phyloP scores from a whole-genome alignment of 2,797 vertebrate species.

The Chelidonichthys spinosus region DNA sequence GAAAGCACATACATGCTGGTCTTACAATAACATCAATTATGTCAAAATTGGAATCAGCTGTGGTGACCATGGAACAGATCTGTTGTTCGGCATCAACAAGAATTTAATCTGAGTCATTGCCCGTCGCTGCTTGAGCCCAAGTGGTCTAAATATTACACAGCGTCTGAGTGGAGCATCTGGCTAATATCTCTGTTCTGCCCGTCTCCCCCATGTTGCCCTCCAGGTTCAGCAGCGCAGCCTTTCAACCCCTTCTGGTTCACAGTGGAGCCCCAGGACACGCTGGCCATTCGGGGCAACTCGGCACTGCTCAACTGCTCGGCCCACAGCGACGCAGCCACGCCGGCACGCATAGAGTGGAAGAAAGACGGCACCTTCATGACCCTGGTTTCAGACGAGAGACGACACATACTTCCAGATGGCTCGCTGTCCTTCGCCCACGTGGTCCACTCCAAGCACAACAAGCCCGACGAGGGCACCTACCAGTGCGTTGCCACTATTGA shows the following conservation, averaged over 20 bases:
- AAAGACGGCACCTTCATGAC: conserved; percentile 96
- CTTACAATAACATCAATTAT: background rate
- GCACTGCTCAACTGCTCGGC: conserved; percentile 94
- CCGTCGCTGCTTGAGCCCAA: background rate
- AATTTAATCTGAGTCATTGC: background rate
- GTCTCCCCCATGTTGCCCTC: background rate
- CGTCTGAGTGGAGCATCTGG: background rate
- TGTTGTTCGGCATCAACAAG: background rate
- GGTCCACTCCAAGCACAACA: conserved; percentile 97
- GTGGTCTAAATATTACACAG: background rate
- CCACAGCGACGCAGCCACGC: conserved; percentile 79
- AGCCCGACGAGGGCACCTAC: conserved; percentile 97
- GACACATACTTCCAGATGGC: conserved; percentile 90
- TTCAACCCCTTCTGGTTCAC: conserved; percentile 96
- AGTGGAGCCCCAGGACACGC: conserved; percentile 90
- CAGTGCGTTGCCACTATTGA: conserved; percentile 97
- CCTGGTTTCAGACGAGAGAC: conserved; percentile 91
- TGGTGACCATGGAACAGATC: background rate
- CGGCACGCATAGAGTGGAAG: conserved; percentile 90
- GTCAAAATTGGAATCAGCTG: background rate
- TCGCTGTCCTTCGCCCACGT: conserved; percentile 91
- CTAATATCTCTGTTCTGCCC: background rate
- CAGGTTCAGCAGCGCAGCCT: conserved; percentile 87
- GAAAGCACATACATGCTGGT: background rate
- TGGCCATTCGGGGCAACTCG: conserved; percentile 87